These are phyloP conservation scores for Cariama cristata DNA, from an alignment of 2,113 vertebrate species.

Conservation along the genomic window DNA sequence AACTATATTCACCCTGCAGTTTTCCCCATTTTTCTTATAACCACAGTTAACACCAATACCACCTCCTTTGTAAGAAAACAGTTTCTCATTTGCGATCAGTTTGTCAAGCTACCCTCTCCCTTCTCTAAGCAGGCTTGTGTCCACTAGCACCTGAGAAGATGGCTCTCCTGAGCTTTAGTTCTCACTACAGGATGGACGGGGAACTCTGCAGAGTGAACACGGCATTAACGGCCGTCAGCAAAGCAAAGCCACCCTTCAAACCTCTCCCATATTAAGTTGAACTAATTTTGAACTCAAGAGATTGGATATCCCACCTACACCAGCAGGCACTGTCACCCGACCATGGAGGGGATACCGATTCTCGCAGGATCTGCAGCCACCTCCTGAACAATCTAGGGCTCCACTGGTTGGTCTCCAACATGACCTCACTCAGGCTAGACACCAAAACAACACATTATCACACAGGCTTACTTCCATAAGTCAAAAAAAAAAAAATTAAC, in stretches of 20 bases:
- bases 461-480: background rate
- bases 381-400: background rate
- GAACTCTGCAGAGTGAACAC: fast-evolving
- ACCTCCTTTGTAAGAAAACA: fast-evolving
- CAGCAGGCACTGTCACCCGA: background rate
- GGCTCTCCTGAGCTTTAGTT: background rate
- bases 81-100: background rate
- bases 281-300: conserved; percentile 48
- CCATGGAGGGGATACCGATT: background rate
- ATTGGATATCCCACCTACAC: conserved; percentile 34
- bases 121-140: background rate
- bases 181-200: background rate
- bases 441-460: background rate
- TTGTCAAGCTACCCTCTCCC: background rate
- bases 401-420: background rate
- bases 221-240: background rate
- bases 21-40: background rate
- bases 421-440: fast-evolving
- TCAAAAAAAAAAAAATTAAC: background rate
- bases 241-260: background rate
- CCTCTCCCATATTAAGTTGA: background rate
- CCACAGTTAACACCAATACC: background rate
- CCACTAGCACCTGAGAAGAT: background rate
- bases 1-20: background rate
- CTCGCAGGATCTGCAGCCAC: background rate